A percentile compares a stretch with the other conserved stretches of the same genome.
phyloP scores from a whole-genome alignment of 2,113 vertebrate species.

The Cyanoderma ruficeps region DNA sequence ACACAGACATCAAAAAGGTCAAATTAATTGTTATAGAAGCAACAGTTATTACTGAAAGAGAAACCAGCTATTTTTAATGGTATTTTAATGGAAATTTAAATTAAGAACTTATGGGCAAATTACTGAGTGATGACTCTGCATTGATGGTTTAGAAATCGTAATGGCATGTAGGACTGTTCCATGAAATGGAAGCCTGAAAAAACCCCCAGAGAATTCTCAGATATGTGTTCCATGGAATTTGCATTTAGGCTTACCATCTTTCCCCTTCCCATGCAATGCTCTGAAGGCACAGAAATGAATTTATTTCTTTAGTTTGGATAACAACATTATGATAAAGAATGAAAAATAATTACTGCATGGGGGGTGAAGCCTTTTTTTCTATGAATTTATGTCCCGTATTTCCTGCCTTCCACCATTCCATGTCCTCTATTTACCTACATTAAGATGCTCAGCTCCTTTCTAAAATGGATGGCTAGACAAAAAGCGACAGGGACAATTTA shows the following conservation, averaged over 20 bases:
- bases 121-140: background rate
- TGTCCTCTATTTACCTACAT: background rate
- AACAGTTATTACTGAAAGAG: background rate
- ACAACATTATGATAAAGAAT: background rate
- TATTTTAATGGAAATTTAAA: background rate
- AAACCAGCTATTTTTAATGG: background rate
- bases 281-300: background rate
- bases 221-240: background rate
- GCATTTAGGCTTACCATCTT: background rate
- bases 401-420: background rate
- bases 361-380: background rate
- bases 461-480: background rate
- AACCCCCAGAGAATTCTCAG: rapidly evolving
- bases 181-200: background rate
- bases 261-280: background rate
- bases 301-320: background rate
- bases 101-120: background rate
- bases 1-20: background rate
- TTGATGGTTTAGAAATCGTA: background rate
- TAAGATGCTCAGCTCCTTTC: background rate
- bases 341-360: background rate
- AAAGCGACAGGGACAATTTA: background rate
- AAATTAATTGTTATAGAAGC: background rate
- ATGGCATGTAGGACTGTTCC: background rate
- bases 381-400: background rate